Evolutionary conservation across 2,797 vertebrate species (phyloP), one percentile per base, ranked within the genome.

Genomic region (Melanotaenia pygmaea): DNA sequence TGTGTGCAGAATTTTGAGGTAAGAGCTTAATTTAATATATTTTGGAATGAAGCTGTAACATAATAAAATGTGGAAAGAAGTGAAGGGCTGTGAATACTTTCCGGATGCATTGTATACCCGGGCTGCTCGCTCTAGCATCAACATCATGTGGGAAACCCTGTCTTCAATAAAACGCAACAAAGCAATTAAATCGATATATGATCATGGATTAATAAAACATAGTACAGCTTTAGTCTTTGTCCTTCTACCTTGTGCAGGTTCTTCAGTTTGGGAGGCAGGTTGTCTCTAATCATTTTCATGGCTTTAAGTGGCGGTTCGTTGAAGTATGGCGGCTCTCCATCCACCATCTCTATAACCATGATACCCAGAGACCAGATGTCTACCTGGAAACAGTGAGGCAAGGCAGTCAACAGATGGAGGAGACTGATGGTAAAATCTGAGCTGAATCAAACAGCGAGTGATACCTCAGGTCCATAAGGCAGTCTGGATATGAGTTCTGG

Each of bases 331-430:
- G 97, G 97, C 24, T 99, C 98, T 45, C 98, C 98, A 0, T 99
- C 98, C 16, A 98, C 97, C 98, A 99, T 99, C 92, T 99, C 98
- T 0, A 99, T 98, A 30, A 99, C 98, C 98, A 99, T 99, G 74
- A 98, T 96, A 0, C 97, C 97, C 80, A 99, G 92, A 0, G 98
- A 99, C 98, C 98, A 99, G 89, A 99, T 97, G 62, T 99, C 98
- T 80, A 98, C 98, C 98, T 99, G 86, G 0, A 74, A 22, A 64
- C 38, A 59, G 24, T 0, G 4, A 59, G 16, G 67, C 16, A 40
- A 28, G 14, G 30, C 9, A 3, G 59, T 14, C 26, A 61, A 0
- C n/a, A 10, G 0, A n/a, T 8, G 9, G 22, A 56, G 38, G 6
- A 59, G 6, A 30, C 1, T 45, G 20, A 59, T 11, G 5, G 7